Evolutionary conservation across 1,140 invertebrate species (phyloP), one percentile per base, ranked within the genome.

Genomic region (Dendroctonus valens): DNA sequence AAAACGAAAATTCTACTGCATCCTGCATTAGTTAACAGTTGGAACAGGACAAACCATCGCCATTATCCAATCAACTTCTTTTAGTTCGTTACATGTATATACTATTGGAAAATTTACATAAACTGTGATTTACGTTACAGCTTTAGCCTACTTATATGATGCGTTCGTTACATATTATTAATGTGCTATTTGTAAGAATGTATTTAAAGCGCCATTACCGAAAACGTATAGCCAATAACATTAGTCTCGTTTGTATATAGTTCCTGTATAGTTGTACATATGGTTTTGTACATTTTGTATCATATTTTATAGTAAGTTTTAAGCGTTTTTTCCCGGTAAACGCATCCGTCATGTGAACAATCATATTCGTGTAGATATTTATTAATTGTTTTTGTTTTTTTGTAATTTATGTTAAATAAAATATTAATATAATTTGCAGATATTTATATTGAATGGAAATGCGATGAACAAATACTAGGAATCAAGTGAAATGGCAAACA

Each of bases 311-410:
- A 55, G 37, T 52, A 52, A 26, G 38, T 11, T 55, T 55, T 41
- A 14, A 55, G 53, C 11, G n/a, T 39, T 55, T 39, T n/a, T 55
- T 7, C 26, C 8, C 8, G 8, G 42, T 11, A 46, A 11, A 55
- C 8, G 9, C 39, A 55, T 8, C 39, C 8, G 41, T 55, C 37
- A 55, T 41, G 41, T 40, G 53, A 55, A 55, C 53, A 55, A 55
- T 55, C 53, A 55, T 40, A 55, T 39, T 55, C 53, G 11, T 55
- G 53, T 55, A 55, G 53, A 55, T 55, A 55, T 55, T 55, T 55
- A 55, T 55, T 55, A 55, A 41, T 55, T 55, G 53, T 55, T 55
- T 11, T 26, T 55, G 53, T 55, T 55, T 52, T 52, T 52, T 55
- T 55, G 8, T 41, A 55, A n/a, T 52, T 52, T 55, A 55, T 41